Evolutionary conservation across 2,888 invertebrate genomes (phyloP), one percentile per base, ranked within the genome.

Genomic region (Exocentrus adspersus): DNA sequence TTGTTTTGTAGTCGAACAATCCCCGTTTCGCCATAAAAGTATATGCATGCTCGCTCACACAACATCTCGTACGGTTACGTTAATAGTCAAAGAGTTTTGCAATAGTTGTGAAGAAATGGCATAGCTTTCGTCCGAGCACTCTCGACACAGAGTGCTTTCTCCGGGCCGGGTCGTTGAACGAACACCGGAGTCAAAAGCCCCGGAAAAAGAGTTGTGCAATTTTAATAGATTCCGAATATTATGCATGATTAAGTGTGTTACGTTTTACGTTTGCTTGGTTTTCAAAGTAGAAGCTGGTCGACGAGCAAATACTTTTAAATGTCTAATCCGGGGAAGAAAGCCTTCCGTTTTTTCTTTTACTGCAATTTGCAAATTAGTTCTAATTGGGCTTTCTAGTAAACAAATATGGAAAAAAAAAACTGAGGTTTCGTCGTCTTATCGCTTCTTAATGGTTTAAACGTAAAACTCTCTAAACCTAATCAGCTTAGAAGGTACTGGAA

Each of bases 121-220:
- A 60, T 69, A 61, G 71, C 75, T 74, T 74, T 74, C 74, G 67
- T 73, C 63, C 60, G 37, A 65, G 60, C 60, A 54, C 64, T 57
- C 56, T 32, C 32, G 62, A 58, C 53, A 60, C 48, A 46, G n/a
- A n/a, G 63, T 62, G 69, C 69, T 70, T 70, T 70, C 69, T 70
- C 69, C 61, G 37, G 37, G 14, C 37, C 28, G 51, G 70, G 68
- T 68, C 68, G 63, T 57, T 70, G 66, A 66, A 65, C 70, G 68
- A 64, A 37, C 64, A 42, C 59, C 41, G 57, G 61, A 70, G 77
- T 73, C 78, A 75, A 78, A 76, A 76, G 76, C 74, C 77, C 77
- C 77, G 77, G 78, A 78, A 77, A 75, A 73, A 69, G 64, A 67
- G 67, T 71, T 73, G 75, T 72, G 75, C 72, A 75, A 75, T 75